phyloP scores from a whole-genome alignment of 2,797 vertebrate genomes.

The Diglossa cyanea region DNA sequence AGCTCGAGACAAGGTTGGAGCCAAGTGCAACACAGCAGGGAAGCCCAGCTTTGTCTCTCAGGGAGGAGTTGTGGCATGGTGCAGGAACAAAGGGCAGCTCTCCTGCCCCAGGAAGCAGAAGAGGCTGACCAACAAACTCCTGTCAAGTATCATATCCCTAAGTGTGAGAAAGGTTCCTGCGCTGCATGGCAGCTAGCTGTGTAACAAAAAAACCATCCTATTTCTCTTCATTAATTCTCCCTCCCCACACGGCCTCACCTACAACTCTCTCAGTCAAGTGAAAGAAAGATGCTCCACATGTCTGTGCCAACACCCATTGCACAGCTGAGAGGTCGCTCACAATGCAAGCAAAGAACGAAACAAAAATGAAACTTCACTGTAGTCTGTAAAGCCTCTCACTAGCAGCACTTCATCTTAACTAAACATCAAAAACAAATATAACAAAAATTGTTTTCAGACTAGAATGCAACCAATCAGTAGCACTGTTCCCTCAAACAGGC shows the following conservation, averaged over 20 bases:
- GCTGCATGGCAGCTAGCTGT: neutral
- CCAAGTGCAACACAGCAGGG: accelerated
- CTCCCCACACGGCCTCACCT: neutral
- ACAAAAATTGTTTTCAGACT: neutral
- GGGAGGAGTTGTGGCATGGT: accelerated
- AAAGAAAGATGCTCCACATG: accelerated
- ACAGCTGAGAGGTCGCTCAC: accelerated
- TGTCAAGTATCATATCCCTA: neutral
- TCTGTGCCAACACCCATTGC: neutral
- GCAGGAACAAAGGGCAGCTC: neutral
- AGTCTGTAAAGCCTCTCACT: neutral
- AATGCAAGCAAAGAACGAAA: accelerated
- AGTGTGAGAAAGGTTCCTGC: neutral
- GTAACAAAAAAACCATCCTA: neutral
- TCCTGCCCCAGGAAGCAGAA: neutral
- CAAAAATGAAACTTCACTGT: neutral
- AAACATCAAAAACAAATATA: neutral
- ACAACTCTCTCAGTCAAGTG: neutral
- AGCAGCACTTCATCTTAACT: neutral
- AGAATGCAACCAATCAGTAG: neutral
- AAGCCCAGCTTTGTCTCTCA: neutral
- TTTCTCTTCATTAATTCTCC: neutral
- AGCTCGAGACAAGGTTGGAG: neutral
- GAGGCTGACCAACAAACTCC: too few relatives aligned
- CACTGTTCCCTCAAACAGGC: neutral